Evolutionary conservation across 2,888 invertebrate species (phyloP).

Genomic region (Euphydryas editha): DNA sequence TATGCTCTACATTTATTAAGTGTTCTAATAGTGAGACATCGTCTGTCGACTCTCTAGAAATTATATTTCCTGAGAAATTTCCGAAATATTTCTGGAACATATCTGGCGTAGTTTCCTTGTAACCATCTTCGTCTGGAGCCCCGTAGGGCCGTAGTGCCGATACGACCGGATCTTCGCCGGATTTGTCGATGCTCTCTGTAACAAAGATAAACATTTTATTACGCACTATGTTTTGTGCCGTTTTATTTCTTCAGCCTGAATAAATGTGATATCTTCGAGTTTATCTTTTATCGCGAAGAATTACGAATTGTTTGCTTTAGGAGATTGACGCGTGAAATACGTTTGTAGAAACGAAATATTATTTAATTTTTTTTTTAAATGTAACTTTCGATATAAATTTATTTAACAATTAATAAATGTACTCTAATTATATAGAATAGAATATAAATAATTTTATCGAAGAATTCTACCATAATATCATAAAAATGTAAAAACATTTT

Average conservation of each 20-base stretch:
- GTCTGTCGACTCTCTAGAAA: slow-evolving; percentile 45
- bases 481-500: background rate
- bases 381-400: background rate
- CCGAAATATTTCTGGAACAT: slow-evolving; percentile 70
- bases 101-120: slow-evolving; percentile 55
- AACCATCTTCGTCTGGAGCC: slow-evolving; percentile 67
- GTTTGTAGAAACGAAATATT: background rate
- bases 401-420: background rate
- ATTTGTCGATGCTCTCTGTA: slow-evolving; percentile 79
- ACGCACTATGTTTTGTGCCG: slow-evolving; percentile 17
- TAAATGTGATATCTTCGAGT: background rate
- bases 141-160: slow-evolving; percentile 71
- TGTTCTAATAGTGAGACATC: slow-evolving; percentile 60
- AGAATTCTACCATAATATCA: background rate
- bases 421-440: background rate
- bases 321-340: background rate
- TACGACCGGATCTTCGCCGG: slow-evolving; percentile 74
- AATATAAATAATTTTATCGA: background rate
- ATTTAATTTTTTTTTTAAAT: background rate
- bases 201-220: slow-evolving; percentile 54
- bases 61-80: slow-evolving; percentile 57
- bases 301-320: background rate
- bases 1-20: slow-evolving; percentile 74
- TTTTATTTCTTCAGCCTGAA: slow-evolving; percentile 11
- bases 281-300: slow-evolving; percentile 23